Percentiles rank a stretch among this genome's conserved stretches.
phyloP scores from a whole-genome alignment of 2,888 invertebrate genomes.

The Ichneumoninae sp. region DNA sequence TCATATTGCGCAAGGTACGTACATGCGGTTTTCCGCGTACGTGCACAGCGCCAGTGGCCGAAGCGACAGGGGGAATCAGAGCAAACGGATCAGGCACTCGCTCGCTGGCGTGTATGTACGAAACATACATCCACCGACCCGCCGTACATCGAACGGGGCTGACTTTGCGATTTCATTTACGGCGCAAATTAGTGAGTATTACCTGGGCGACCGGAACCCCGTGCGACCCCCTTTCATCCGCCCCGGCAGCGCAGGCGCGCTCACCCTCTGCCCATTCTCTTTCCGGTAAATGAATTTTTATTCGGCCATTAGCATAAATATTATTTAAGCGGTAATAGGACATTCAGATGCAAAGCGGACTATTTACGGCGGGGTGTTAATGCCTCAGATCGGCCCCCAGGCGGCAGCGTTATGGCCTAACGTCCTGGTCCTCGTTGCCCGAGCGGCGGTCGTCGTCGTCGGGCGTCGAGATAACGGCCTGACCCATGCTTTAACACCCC shows the following conservation, averaged over 20 bases:
- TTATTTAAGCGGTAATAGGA: slow-evolving; percentile 71
- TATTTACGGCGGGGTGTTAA: slow-evolving; percentile 70
- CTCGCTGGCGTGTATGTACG: not conserved
- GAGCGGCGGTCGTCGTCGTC: slow-evolving; percentile 36
- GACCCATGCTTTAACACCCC: slow-evolving; percentile 63
- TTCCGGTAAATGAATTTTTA: slow-evolving; percentile 73
- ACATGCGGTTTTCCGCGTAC: slow-evolving; percentile 27
- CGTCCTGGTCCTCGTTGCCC: slow-evolving; percentile 35
- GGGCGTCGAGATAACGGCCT: slow-evolving; percentile 65
- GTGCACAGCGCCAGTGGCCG: slow-evolving; percentile 10
- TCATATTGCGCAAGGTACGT: slow-evolving; percentile 43
- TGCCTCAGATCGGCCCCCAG: slow-evolving; percentile 62
- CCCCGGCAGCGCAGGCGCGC: not conserved
- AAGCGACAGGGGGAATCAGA: slow-evolving; percentile 3
- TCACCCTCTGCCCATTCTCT: slow-evolving; percentile 22
- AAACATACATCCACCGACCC: slow-evolving; percentile 4
- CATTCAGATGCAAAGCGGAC: slow-evolving; percentile 70
- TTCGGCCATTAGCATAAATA: slow-evolving; percentile 71
- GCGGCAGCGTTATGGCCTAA: slow-evolving; percentile 26
- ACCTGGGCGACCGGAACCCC: slow-evolving; percentile 53
- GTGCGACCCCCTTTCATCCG: slow-evolving; percentile 30
- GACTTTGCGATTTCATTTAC: slow-evolving; percentile 71
- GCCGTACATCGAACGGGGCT: slow-evolving; percentile 41
- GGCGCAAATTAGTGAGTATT: slow-evolving; percentile 69
- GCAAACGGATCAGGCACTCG: not conserved